Percentiles rank a stretch among this genome's conserved stretches.
Conservation (phyloP, 1,140 invertebrate genomes). For the Cydia strobilella region DNA sequence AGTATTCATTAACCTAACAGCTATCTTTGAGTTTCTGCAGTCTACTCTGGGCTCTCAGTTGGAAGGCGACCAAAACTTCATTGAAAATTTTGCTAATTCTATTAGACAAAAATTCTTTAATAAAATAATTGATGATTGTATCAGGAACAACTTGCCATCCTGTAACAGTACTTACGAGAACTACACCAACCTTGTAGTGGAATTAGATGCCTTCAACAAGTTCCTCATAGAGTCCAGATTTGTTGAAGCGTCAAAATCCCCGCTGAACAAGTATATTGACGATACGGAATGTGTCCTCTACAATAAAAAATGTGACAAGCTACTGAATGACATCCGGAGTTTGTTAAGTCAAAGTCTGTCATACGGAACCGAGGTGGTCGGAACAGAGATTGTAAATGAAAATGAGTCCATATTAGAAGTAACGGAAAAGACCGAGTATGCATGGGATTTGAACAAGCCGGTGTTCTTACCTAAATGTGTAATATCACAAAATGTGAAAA, state of each 20-base stretch:
- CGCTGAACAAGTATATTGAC: slow-evolving; percentile 67
- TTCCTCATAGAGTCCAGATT: slow-evolving; percentile 74
- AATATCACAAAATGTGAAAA: slow-evolving; percentile 70
- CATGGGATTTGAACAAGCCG: slow-evolving; percentile 65
- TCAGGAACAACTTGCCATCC: slow-evolving; percentile 63
- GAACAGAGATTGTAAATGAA: slow-evolving; percentile 40
- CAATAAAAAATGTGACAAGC: slow-evolving; percentile 74
- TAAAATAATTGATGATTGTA: slow-evolving; percentile 71
- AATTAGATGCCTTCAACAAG: slow-evolving; percentile 72
- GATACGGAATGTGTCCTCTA: slow-evolving; percentile 70
- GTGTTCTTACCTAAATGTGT: slow-evolving; percentile 69
- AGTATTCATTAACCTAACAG: slow-evolving; percentile 71
- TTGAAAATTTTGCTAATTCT: slow-evolving; percentile 62
- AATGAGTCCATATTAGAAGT: slow-evolving; percentile 64
- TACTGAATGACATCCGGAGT: slow-evolving; percentile 61
- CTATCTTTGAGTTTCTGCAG: slow-evolving; percentile 73
- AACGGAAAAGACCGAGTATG: slow-evolving; percentile 44
- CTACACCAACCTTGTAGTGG: slow-evolving; percentile 68
- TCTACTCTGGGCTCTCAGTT: slow-evolving; percentile 65
- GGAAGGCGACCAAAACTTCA: slow-evolving; percentile 61
- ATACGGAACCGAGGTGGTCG: slow-evolving; percentile 59
- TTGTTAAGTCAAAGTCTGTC: slow-evolving; percentile 65
- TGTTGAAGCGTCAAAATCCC: slow-evolving; percentile 62
- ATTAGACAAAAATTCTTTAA: slow-evolving; percentile 63
- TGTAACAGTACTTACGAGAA: slow-evolving; percentile 65